Evolutionary conservation across 1,140 invertebrate genomes (phyloP).

Genomic region (Anoplolepis gracilipes): DNA sequence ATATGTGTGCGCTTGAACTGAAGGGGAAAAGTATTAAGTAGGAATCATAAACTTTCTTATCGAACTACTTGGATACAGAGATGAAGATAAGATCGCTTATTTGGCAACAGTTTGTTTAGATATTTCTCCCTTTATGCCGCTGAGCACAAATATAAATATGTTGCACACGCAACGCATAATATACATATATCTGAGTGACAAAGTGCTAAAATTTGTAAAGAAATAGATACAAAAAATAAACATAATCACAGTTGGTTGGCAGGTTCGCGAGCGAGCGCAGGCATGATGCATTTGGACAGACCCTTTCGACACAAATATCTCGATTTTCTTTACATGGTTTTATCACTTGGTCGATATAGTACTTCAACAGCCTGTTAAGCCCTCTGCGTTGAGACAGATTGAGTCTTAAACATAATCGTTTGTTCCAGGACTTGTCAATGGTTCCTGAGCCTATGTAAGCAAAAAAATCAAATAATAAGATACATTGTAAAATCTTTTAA

Average conservation of each 20-base stretch:
- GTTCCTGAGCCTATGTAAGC: slow-evolving; percentile 89
- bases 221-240: slow-evolving; percentile 83
- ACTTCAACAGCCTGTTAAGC: slow-evolving; percentile 80
- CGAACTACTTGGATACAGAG: slow-evolving; percentile 57
- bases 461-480: slow-evolving; percentile 67
- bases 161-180: slow-evolving; percentile 55
- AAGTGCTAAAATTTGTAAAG: slow-evolving; percentile 78
- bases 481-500: not conserved
- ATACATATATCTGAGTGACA: slow-evolving; percentile 71
- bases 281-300: slow-evolving; percentile 77
- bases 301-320: slow-evolving; percentile 73
- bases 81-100: slow-evolving; percentile 61
- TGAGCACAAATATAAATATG: slow-evolving; percentile 68
- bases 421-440: slow-evolving; percentile 89
- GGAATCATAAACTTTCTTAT: slow-evolving; percentile 60
- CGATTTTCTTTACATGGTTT: slow-evolving; percentile 64
- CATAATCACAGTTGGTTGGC: slow-evolving; percentile 86
- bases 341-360: slow-evolving; percentile 71
- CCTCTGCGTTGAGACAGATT: slow-evolving; percentile 75
- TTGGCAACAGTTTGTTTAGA: slow-evolving; percentile 68
- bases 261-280: slow-evolving; percentile 79
- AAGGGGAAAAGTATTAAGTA: slow-evolving; percentile 57
- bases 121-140: slow-evolving; percentile 75
- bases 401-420: slow-evolving; percentile 89
- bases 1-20: slow-evolving; percentile 41